Evolutionary conservation across 2,888 invertebrate species (phyloP).

Genomic region (Rapana venosa): DNA sequence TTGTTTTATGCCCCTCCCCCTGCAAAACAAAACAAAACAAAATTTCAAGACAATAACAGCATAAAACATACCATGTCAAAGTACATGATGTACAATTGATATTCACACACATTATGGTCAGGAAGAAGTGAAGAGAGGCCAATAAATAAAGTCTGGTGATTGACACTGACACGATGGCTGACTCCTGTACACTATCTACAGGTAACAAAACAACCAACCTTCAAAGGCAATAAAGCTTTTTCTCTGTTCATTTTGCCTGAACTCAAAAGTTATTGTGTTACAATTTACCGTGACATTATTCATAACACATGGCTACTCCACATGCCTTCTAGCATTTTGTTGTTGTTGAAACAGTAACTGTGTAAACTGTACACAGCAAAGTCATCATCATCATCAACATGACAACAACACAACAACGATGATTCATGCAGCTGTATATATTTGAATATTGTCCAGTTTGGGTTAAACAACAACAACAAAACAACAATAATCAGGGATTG

Average conservation of each 20-base stretch:
- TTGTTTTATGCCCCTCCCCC: too few species aligned
- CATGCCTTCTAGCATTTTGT: not conserved
- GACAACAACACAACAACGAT: not conserved
- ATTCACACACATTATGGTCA: too few species aligned
- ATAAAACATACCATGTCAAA: too few species aligned
- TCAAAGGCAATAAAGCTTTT: slow-evolving; percentile 12
- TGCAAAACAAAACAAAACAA: too few species aligned
- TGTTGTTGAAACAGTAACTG: not conserved
- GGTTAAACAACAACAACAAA: not conserved
- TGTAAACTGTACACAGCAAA: not conserved
- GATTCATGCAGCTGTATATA: not conserved
- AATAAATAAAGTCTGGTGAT: not conserved
- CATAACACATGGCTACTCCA: not conserved
- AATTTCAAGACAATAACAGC: too few species aligned
- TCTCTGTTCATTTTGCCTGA: not conserved
- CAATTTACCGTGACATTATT: not conserved
- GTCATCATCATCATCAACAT: not conserved
- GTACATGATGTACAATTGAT: too few species aligned
- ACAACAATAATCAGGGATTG: not conserved
- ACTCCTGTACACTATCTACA: not conserved
- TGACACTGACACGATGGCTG: not conserved
- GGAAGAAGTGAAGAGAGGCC: too few species aligned
- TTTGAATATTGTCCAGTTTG: not conserved
- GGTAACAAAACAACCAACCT: not conserved
- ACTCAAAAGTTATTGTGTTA: not conserved